These are phyloP conservation scores for Ochotona curzoniae DNA, from an alignment of 2,113 vertebrate species.

Conservation along the genomic window DNA sequence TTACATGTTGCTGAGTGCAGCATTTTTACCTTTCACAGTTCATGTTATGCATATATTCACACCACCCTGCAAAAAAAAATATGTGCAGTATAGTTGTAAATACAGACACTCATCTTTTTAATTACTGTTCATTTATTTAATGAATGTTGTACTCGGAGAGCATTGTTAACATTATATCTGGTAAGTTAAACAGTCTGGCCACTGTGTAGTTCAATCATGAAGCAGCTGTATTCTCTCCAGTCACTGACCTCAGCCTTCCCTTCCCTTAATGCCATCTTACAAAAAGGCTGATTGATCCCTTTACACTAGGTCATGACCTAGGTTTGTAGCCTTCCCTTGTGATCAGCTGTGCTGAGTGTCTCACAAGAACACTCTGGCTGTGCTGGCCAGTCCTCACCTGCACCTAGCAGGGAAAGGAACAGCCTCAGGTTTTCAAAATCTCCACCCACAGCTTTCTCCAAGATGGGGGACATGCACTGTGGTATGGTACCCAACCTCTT, in stretches of 20 bases:
- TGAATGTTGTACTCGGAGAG: neutral
- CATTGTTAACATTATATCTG: neutral
- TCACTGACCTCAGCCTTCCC: neutral
- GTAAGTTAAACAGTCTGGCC: neutral
- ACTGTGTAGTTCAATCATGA: neutral
- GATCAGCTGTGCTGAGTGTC: neutral
- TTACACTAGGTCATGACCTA: neutral
- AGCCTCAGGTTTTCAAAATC: neutral
- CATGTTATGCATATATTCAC: neutral
- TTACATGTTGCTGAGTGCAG: neutral
- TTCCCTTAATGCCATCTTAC: neutral
- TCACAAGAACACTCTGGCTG: neutral
- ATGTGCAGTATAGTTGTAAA: too few relatives aligned
- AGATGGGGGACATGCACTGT: neutral
- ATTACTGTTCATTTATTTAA: accelerated
- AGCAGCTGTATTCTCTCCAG: too few relatives aligned
- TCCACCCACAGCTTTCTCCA: accelerated
- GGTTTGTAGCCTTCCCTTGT: neutral
- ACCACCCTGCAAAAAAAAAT: neutral
- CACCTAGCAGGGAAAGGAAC: too few relatives aligned
- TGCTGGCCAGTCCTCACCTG: neutral
- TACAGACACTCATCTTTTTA: neutral
- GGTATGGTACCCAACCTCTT: neutral
- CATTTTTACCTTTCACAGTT: neutral
- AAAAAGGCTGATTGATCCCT: neutral